Base-by-base conservation (phyloP, 2,888 invertebrate genomes). In the Boloria euphrosyne region DNA sequence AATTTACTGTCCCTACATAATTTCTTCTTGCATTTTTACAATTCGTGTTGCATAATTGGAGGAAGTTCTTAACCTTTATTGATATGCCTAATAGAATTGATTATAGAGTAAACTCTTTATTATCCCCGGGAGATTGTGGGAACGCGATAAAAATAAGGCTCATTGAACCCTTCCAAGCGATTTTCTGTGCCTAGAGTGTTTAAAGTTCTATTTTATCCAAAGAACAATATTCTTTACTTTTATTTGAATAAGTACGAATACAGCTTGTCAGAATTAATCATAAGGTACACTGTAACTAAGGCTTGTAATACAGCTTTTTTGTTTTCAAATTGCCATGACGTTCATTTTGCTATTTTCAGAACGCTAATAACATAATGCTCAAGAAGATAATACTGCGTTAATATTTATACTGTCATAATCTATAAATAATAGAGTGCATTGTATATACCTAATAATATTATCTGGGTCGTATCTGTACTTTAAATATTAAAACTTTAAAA, bases 131-230 rank as follows among this genome's bases (percentile, higher is more conserved):
- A 58, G 57, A 66, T 83, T 70, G 70, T 84, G 80, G 79, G 79
- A 81, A 78, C 77, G 83, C 77, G 73, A 77, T 74, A 71, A 78
- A 77, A 76, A 77, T 76, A 74, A 80, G 84, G 76, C 78, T 60
- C 86, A 83, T 76, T 88, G 90, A 89, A 89, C 89, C 82, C 80
- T 78, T 77, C 79, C 83, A 84, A 81, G 76, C 77, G 83, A 86
- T 86, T 87, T 87, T 86, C 82, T 81, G 70, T 79, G 72, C 73
- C 70, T 17, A 16, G 47, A 16, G 13, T 44, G 46, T 31, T 59
- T 17, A 44, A 55, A 13, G 22, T 59, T 50, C 38, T 50, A 46
- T 17, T 27, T 13, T 54, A 52, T 55, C 18, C n/a, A 18, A 16
- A 18, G 38, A 16, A 68, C 16, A 60, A 57, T 63, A 18, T 55